These are phyloP conservation scores for Cerastoderma edule DNA, from an alignment of 2,888 invertebrate species.

Conservation along the genomic window DNA sequence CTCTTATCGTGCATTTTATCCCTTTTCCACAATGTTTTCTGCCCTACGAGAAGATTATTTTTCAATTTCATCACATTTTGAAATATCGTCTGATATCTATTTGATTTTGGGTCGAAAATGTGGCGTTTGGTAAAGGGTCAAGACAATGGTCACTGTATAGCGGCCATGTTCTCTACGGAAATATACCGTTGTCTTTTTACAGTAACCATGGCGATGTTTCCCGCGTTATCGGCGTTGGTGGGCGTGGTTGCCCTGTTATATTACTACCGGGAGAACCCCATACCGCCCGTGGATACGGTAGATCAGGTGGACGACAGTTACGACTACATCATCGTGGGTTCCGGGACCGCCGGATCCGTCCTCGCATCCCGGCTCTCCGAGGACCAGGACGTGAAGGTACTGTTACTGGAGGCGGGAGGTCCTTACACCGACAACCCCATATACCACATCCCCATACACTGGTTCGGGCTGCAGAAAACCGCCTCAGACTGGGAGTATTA, in stretches of 20 bases:
- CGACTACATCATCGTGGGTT: slow-evolving; percentile 9
- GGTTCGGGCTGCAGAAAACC: slow-evolving; percentile 80
- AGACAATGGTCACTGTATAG: no score
- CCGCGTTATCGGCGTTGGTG: neutral
- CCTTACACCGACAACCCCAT: slow-evolving; percentile 81
- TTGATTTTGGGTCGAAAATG: no score
- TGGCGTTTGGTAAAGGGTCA: no score
- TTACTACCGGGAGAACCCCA: neutral
- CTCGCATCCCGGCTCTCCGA: slow-evolving; percentile 14
- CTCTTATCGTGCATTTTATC: no score
- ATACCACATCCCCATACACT: slow-evolving; percentile 84
- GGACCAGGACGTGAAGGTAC: slow-evolving; percentile 8
- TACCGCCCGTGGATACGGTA: neutral
- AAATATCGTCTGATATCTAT: no score
- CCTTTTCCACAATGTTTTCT: no score
- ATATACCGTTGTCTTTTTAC: no score
- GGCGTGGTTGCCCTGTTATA: neutral
- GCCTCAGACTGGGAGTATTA: slow-evolving; percentile 82
- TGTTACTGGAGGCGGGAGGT: slow-evolving; percentile 83
- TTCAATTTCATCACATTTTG: no score
- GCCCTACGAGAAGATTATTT: no score
- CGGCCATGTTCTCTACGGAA: no score
- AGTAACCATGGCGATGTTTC: neutral
- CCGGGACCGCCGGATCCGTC: slow-evolving; percentile 4
- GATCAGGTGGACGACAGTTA: neutral